These are phyloP conservation scores for Hirtodrosophila trivittata DNA, from an alignment of 2,888 invertebrate genomes.

Conservation along the genomic window DNA sequence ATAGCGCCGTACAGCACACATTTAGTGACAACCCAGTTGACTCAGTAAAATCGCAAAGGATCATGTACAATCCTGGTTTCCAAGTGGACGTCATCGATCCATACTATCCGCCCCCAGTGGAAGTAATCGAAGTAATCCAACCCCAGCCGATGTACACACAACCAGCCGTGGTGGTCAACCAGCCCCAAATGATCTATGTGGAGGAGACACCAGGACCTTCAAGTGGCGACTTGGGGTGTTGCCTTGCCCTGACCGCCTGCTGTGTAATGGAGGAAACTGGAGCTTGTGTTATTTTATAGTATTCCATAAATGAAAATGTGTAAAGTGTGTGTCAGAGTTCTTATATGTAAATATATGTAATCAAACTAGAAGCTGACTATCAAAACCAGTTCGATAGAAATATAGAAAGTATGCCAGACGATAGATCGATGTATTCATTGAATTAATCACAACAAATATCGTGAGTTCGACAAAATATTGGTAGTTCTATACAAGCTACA, in stretches of 20 bases:
- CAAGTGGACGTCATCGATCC: slow-evolving; percentile 65
- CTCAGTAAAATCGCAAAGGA: background rate
- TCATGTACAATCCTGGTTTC: slow-evolving; percentile 67
- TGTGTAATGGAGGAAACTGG: slow-evolving; percentile 66
- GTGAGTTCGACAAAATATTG: no score
- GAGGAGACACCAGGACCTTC: slow-evolving; percentile 38
- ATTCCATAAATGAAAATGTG: slow-evolving; percentile 1
- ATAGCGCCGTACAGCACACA: slow-evolving; percentile 35
- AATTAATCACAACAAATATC: no score
- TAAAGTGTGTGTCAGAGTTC: background rate
- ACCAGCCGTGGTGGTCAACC: slow-evolving; percentile 58
- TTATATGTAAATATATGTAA: no score
- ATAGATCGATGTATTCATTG: no score
- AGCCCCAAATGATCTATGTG: slow-evolving; percentile 51
- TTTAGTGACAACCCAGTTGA: slow-evolving; percentile 31
- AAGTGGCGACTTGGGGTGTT: slow-evolving; percentile 54
- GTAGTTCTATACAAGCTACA: no score
- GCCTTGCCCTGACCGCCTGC: slow-evolving; percentile 55
- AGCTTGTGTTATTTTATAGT: slow-evolving; percentile 57
- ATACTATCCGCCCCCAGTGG: slow-evolving; percentile 51
- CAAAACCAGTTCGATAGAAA: no score
- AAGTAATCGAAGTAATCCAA: slow-evolving; percentile 47
- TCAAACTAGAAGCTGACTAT: no score
- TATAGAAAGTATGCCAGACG: no score
- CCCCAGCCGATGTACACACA: slow-evolving; percentile 47